phyloP scores from a whole-genome alignment of 2,888 invertebrate species.

The Cyclophora albipunctata region DNA sequence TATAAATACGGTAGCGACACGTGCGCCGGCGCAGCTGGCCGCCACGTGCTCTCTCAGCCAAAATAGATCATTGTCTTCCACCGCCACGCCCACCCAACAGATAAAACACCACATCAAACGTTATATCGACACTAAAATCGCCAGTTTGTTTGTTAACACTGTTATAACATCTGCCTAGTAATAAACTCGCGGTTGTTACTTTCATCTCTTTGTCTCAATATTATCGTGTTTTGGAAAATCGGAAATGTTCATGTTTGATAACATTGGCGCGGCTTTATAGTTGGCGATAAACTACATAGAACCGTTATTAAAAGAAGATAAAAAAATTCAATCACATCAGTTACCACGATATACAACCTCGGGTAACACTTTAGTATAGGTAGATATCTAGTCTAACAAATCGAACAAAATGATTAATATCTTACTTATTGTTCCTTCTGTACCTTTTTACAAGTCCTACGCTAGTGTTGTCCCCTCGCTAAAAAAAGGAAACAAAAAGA shows the following conservation, averaged over 20 bases:
- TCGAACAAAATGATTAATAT: too few species aligned
- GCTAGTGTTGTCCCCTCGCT: conserved; percentile 36
- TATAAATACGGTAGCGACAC: conserved; percentile 64
- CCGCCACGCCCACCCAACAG: conserved; percentile 56
- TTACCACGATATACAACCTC: too few species aligned
- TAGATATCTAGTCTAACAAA: too few species aligned
- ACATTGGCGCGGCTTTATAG: too few species aligned
- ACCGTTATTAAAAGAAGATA: too few species aligned
- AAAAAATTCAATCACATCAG: too few species aligned
- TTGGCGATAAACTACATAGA: too few species aligned
- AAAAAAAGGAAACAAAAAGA: conserved; percentile 47
- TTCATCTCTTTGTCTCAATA: conserved; percentile 31
- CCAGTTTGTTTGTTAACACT: conserved; percentile 48
- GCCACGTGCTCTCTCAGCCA: conserved; percentile 68
- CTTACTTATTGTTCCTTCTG: conserved; percentile 17
- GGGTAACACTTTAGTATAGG: too few species aligned
- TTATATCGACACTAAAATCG: conserved; percentile 51
- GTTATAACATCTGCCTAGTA: conserved; percentile 12
- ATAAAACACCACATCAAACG: conserved; percentile 73
- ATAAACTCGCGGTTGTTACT: conserved; percentile 26
- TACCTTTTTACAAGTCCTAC: conserved; percentile 26
- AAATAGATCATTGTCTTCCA: conserved; percentile 71
- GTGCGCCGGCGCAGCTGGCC: conserved; percentile 69
- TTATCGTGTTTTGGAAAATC: conserved; percentile 22
- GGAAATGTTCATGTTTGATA: conserved; percentile 25